Evolutionary conservation across 2,113 vertebrate genomes (phyloP).

Genomic region (Halcyon malimbica): DNA sequence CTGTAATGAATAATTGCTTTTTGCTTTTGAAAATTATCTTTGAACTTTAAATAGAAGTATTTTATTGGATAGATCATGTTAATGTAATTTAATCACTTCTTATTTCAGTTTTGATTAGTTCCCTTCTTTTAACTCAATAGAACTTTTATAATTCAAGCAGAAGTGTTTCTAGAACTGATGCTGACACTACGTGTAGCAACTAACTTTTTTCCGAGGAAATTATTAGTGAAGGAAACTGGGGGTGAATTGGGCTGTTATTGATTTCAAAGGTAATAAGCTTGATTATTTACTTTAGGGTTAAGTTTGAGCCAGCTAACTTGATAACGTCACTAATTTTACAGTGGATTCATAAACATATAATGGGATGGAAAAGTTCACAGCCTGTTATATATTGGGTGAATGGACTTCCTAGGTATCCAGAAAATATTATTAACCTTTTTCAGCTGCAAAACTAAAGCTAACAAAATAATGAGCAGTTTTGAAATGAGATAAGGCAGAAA

Average conservation of each 20-base stretch:
- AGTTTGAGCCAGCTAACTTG: background rate
- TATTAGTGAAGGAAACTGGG: background rate
- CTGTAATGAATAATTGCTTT: background rate
- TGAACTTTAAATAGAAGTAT: background rate
- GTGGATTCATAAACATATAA: background rate
- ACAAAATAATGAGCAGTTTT: background rate
- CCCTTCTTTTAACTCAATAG: background rate
- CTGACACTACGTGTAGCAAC: background rate
- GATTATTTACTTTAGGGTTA: conserved; percentile 33
- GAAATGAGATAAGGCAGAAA: background rate
- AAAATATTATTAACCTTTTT: background rate
- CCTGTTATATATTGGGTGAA: background rate
- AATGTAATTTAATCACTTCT: background rate
- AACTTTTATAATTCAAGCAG: background rate
- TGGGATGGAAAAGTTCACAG: background rate
- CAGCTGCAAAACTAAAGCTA: background rate
- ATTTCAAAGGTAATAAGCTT: conserved; percentile 14
- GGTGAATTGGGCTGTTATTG: background rate
- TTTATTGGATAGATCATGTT: background rate
- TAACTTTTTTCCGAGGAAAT: background rate
- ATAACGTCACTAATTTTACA: background rate
- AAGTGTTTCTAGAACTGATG: background rate
- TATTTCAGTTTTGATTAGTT: conserved; percentile 3
- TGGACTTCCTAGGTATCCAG: background rate
- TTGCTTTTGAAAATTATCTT: conserved; percentile 9